These are phyloP conservation scores for Scatophagus argus DNA, from an alignment of 2,113 vertebrate species.

Conservation along the genomic window DNA sequence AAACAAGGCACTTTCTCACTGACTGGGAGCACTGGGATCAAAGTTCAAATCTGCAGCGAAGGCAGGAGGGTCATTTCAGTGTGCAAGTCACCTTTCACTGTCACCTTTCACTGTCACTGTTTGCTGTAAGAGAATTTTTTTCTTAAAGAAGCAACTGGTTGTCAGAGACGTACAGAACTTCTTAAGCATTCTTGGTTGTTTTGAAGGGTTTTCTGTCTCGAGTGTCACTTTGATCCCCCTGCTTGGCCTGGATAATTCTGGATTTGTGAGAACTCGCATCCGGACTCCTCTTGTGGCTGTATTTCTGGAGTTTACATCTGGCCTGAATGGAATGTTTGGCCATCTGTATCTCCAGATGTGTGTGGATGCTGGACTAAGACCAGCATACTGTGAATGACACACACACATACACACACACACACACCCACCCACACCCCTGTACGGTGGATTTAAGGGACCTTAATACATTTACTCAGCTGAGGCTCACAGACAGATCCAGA, in stretches of 20 bases:
- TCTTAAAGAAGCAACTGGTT: neutral
- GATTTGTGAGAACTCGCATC: constrained; percentile 25
- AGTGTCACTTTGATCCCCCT: neutral
- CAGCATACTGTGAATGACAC: constrained; percentile 52
- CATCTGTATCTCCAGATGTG: constrained; percentile 65
- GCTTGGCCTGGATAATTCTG: constrained; percentile 10
- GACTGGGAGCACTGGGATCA: constrained; percentile 25
- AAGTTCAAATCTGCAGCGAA: constrained; percentile 41
- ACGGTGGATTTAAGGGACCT: constrained; percentile 29
- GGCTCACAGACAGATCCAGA: constrained; percentile 31
- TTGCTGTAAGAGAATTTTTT: neutral
- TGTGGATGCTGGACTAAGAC: constrained; percentile 49
- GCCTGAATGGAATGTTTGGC: constrained; percentile 60
- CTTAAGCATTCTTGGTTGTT: neutral
- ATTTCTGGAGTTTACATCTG: constrained; percentile 49
- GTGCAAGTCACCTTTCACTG: constrained; percentile 6
- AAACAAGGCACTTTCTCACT: constrained; percentile 31
- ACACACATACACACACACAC: constrained; percentile 13
- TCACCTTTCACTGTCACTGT: neutral
- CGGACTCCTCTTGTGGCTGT: constrained; percentile 26
- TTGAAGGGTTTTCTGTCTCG: neutral
- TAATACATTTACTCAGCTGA: constrained; percentile 26
- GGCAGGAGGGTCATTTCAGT: constrained; percentile 13
- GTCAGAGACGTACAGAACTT: neutral
- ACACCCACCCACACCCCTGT: neutral